These are phyloP conservation scores for Bergia puertoricense DNA, from an alignment of 92 coral and sea anemone species.

Conservation along the genomic window DNA sequence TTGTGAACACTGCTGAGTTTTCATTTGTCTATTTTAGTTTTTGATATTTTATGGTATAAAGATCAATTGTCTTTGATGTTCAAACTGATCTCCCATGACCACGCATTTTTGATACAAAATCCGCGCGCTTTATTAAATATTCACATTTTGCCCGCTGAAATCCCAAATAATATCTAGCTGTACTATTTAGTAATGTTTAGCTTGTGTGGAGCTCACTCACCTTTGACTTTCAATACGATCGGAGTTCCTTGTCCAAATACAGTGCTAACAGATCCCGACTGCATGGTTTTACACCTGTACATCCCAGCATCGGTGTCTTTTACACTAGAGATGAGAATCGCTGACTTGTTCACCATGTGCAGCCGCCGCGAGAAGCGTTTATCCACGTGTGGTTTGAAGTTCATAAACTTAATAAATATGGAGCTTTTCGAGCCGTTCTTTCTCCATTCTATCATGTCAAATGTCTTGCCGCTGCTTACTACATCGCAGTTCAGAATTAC, in stretches of 20 bases:
- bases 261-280: slow-evolving; percentile 51
- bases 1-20: background rate
- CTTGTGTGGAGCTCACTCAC: slow-evolving; percentile 46
- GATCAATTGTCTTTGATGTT: background rate
- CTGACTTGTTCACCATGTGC: slow-evolving; percentile 71
- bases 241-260: slow-evolving; percentile 76
- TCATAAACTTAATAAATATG: slow-evolving; percentile 82
- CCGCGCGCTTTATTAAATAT: background rate
- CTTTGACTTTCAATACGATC: slow-evolving; percentile 71
- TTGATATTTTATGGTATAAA: background rate
- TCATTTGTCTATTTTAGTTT: background rate
- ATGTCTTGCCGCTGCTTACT: slow-evolving; percentile 29
- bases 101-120: background rate
- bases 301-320: slow-evolving; percentile 78
- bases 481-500: slow-evolving; percentile 69
- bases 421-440: slow-evolving; percentile 75
- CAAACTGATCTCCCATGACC: background rate
- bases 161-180: background rate
- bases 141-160: background rate
- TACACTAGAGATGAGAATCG: slow-evolving; percentile 75
- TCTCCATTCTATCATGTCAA: slow-evolving; percentile 84
- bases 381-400: slow-evolving; percentile 76
- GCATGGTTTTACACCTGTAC: slow-evolving; percentile 81
- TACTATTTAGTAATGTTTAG: background rate
- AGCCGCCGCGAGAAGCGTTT: slow-evolving; percentile 77